Percentiles rank a stretch among this genome's conserved stretches.
phyloP scores from a whole-genome alignment of 2,797 vertebrate species.

The Salmo trutta region DNA sequence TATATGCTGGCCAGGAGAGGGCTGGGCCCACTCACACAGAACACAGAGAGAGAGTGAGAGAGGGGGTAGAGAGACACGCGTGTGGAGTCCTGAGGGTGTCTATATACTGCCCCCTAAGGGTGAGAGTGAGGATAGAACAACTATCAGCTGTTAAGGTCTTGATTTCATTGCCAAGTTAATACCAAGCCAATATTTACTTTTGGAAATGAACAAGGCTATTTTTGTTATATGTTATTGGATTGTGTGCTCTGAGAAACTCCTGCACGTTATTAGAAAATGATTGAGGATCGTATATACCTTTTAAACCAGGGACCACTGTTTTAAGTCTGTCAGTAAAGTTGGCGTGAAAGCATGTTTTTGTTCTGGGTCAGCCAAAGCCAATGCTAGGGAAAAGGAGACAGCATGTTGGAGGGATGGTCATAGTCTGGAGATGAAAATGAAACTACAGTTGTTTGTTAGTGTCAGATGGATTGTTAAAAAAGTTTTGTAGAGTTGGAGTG shows the following conservation, averaged over 20 bases:
- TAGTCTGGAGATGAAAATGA: constrained; percentile 29
- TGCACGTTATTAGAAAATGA: constrained; percentile 28
- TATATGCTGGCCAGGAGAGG: constrained; percentile 61
- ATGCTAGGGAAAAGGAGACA: constrained; percentile 16
- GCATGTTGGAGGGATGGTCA: constrained; percentile 50
- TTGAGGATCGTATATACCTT: constrained; percentile 23
- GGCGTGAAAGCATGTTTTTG: constrained; percentile 17
- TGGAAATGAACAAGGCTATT: constrained; percentile 29
- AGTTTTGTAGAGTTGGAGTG: background rate
- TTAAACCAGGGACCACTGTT: background rate
- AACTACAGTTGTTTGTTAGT: constrained; percentile 24
- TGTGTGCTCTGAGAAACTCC: constrained; percentile 18
- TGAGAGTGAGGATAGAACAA: constrained; percentile 15
- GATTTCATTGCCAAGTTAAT: constrained; percentile 40
- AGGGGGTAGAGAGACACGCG: constrained; percentile 8
- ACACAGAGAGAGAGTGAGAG: constrained; percentile 81
- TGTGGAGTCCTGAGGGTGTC: constrained; percentile 5
- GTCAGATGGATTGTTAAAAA: constrained; percentile 16
- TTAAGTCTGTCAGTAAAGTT: constrained; percentile 18
- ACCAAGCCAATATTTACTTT: constrained; percentile 21
- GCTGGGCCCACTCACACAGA: constrained; percentile 65
- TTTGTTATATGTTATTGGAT: constrained; percentile 19
- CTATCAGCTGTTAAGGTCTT: constrained; percentile 29
- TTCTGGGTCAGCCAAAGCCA: constrained; percentile 1
- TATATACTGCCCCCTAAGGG: background rate